phyloP scores from a whole-genome alignment of 2,888 invertebrate species.

The Esperia sulphurella region DNA sequence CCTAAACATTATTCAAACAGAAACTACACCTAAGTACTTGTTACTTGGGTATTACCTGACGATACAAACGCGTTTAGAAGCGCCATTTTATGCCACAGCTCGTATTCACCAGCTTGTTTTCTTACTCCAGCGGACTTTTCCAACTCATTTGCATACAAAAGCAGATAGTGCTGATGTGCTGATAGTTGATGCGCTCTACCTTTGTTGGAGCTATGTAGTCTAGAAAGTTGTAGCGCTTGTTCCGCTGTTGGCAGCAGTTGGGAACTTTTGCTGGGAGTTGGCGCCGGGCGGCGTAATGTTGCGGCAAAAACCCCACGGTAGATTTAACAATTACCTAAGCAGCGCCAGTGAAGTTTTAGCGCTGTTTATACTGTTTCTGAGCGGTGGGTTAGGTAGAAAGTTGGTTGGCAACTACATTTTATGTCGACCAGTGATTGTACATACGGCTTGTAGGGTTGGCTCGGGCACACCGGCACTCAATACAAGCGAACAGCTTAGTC shows the following conservation, averaged over 20 bases:
- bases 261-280: conserved; percentile 66
- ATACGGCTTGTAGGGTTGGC: too few species aligned
- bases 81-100: conserved; percentile 35
- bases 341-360: conserved; percentile 52
- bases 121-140: conserved; percentile 72
- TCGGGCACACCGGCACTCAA: too few species aligned
- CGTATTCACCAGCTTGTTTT: conserved; percentile 47
- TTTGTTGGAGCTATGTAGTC: conserved; percentile 72
- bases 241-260: conserved; percentile 58
- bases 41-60: background rate
- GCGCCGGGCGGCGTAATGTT: conserved; percentile 53
- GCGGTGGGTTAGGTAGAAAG: background rate
- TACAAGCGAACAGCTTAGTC: too few species aligned
- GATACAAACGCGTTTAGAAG: conserved; percentile 8
- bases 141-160: conserved; percentile 78
- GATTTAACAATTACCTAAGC: conserved; percentile 78
- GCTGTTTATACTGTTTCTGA: conserved; percentile 51
- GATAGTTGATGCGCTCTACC: conserved; percentile 41
- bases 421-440: background rate
- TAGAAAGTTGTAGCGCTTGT: conserved; percentile 55
- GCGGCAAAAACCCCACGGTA: conserved; percentile 73
- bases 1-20: too few species aligned
- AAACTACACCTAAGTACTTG: background rate
- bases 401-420: background rate
- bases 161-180: conserved; percentile 73